Conservation (phyloP, 1,140 invertebrate genomes). For the Sitodiplosis mosellana region DNA sequence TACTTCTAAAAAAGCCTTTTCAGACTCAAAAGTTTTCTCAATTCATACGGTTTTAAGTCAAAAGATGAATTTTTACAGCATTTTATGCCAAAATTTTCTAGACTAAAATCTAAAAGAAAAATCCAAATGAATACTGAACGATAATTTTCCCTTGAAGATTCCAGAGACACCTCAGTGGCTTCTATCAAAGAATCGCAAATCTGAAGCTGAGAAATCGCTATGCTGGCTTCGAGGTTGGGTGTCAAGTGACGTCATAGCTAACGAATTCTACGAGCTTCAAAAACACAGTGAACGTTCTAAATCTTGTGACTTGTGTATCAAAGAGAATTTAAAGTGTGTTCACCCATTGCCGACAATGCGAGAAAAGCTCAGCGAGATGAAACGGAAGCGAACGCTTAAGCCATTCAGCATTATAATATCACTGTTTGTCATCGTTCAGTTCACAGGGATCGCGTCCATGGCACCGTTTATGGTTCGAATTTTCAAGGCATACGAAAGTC, state of each 20-base stretch:
- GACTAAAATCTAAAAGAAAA: too few relatives aligned
- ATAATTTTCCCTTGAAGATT: conserved; percentile 19
- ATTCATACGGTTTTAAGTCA: too few relatives aligned
- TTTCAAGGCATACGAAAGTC: conserved; percentile 27
- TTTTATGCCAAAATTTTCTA: too few relatives aligned
- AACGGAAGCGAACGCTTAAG: conserved; percentile 28
- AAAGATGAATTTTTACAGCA: too few relatives aligned
- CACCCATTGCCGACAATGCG: conserved; percentile 5
- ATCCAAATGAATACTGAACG: too few relatives aligned
- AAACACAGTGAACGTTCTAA: conserved; percentile 10
- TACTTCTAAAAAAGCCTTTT: too few relatives aligned
- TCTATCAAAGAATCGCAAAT: conserved; percentile 27
- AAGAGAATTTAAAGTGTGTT: not conserved
- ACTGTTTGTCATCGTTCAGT: conserved; percentile 27
- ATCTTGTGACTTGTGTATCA: not conserved
- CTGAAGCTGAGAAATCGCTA: conserved; percentile 28
- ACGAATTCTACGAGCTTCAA: conserved; percentile 27
- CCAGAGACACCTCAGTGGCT: conserved; percentile 51
- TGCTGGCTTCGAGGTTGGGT: conserved; percentile 32
- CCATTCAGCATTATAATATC: conserved; percentile 27
- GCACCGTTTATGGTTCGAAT: conserved; percentile 39
- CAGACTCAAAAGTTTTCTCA: too few relatives aligned
- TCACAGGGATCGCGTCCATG: conserved; percentile 23
- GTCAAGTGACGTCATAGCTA: conserved; percentile 23
- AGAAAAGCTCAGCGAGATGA: conserved; percentile 19